Conservation (phyloP, 1,140 invertebrate species). For the Mactra quadrangularis region DNA sequence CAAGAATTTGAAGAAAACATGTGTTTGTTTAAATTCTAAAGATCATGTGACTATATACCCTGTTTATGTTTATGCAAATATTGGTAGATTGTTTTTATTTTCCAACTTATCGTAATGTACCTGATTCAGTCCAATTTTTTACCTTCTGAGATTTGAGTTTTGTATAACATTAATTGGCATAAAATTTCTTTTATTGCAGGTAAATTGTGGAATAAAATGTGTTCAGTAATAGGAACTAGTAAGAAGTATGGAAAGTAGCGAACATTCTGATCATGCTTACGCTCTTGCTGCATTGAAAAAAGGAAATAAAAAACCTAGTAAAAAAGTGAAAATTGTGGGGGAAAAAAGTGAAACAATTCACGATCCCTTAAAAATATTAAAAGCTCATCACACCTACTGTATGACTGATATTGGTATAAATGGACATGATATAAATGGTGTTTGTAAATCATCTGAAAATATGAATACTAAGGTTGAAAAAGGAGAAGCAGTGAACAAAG, state of each 20-base stretch:
- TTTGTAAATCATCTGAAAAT: background rate
- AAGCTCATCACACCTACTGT: too few relatives aligned
- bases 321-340: background rate
- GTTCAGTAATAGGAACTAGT: too few relatives aligned
- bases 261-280: constrained; percentile 20
- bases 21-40: too few relatives aligned
- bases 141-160: background rate
- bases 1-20: too few relatives aligned
- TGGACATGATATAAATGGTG: constrained; percentile 3
- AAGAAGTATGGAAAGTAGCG: too few relatives aligned
- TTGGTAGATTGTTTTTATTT: background rate
- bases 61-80: too few relatives aligned
- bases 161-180: background rate
- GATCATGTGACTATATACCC: too few relatives aligned
- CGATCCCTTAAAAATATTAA: constrained; percentile 1
- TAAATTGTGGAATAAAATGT: background rate
- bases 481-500: too few relatives aligned
- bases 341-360: background rate
- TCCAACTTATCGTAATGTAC: background rate
- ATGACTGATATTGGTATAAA: background rate
- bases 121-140: background rate
- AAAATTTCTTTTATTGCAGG: background rate
- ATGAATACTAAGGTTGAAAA: background rate
- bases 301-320: background rate
- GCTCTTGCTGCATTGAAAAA: background rate